Base-by-base conservation (phyloP, 1,140 invertebrate genomes). In the Cydia fagiglandana region DNA sequence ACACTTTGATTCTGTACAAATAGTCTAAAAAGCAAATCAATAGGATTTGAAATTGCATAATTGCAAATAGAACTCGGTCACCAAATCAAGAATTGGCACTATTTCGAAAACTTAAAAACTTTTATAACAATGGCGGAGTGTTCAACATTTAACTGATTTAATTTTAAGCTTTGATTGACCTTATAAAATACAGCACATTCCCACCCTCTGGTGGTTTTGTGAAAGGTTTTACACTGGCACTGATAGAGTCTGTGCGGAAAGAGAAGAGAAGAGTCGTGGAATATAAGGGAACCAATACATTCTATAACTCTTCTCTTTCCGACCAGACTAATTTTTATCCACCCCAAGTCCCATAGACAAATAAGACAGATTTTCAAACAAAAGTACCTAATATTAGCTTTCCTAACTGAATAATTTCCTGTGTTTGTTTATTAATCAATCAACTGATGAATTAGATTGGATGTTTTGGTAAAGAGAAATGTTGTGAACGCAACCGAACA, bases 401-500 rank as follows among this genome's bases (percentile, higher is more conserved):
- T 20, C 17, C 34, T 70, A 38, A 45, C 45, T 34, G 45, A 38
- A 70, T 45, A 70, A 70, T 4, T 70, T 70, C 66, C 66, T 70
- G 66, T 70, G 66, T 70, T 70, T 70, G 66, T 70, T 70, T 70
- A 30, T 70, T 70, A 70, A 70, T 45, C 66, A 47, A 74, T 74
- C 47, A 74, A 74, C n/a, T 30, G 73, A 74, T 74, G 73, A 53
- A 74, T 74, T 74, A 30, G 73, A 53, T 74, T 74, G 45, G 50
- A 53, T 53, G 45, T 53, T 30, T 74, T 45, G 50, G 73, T 56
- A 56, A 74, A 30, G 73, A 28, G 66, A 45, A 41, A 70, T 70
- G 34, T 17, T 70, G 66, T n/a, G 17, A 70, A 70, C 38, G 5
- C 45, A 41, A 34, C 66, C 30, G 10, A 66, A 38, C 30, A 38